Evolutionary conservation across 2,888 invertebrate species (phyloP).

Genomic region (Lacanobia wlatinum): DNA sequence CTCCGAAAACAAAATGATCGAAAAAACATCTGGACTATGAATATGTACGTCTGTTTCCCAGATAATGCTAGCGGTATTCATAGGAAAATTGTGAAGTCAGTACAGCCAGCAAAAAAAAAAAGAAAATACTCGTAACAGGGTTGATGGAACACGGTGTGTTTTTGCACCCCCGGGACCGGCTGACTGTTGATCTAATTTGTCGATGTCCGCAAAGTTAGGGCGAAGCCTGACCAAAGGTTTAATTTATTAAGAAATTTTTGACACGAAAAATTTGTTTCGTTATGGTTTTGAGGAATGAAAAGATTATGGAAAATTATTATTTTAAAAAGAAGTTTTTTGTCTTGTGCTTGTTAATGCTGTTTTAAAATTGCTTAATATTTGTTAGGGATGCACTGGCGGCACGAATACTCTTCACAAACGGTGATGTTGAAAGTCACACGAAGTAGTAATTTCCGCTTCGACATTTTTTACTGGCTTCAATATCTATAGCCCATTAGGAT

Average conservation of each 20-base stretch:
- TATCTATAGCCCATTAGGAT: no score
- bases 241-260: slow-evolving; percentile 55
- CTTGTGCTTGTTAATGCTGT: background rate
- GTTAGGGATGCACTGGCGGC: no score
- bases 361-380: background rate
- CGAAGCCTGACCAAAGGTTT: slow-evolving; percentile 52
- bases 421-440: no score
- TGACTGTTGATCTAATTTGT: slow-evolving; percentile 79
- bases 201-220: slow-evolving; percentile 61
- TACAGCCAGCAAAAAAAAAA: slow-evolving; percentile 75
- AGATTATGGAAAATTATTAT: slow-evolving; percentile 22
- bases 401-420: no score
- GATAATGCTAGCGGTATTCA: slow-evolving; percentile 67
- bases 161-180: slow-evolving; percentile 71
- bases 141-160: slow-evolving; percentile 75
- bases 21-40: slow-evolving; percentile 29
- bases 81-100: slow-evolving; percentile 70
- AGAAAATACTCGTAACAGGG: slow-evolving; percentile 77
- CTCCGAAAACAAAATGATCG: slow-evolving; percentile 19
- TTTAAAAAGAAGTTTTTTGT: background rate
- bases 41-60: slow-evolving; percentile 65
- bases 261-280: slow-evolving; percentile 31
- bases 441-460: no score
- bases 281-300: slow-evolving; percentile 13
- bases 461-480: no score